Conservation (phyloP, 1,140 invertebrate species). For the Drosophila guanche region DNA sequence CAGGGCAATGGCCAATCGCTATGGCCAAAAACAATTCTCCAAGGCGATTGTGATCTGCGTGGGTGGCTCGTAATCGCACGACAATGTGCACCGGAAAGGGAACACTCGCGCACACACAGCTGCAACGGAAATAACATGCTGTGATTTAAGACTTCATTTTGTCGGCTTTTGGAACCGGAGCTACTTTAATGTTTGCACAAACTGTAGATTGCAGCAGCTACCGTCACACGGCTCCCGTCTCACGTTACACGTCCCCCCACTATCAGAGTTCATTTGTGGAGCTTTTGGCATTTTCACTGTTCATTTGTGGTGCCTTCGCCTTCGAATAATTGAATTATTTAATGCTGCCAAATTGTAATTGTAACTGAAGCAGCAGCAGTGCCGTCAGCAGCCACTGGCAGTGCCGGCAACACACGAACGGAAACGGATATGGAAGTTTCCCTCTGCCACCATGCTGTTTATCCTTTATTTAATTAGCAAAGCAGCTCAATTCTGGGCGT, state of each 20-base stretch:
- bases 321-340: conserved; percentile 78
- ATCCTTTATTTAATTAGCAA: conserved; percentile 64
- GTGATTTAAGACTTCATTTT: conserved; percentile 83
- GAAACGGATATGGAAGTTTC: conserved; percentile 74
- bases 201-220: conserved; percentile 8
- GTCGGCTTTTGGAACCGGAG: conserved; percentile 35
- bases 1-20: conserved; percentile 67
- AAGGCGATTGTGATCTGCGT: conserved; percentile 63
- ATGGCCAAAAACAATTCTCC: conserved; percentile 61
- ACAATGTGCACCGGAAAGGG: conserved; percentile 23
- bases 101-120: conserved; percentile 15
- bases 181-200: conserved; percentile 39
- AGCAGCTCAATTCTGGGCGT: conserved; percentile 50
- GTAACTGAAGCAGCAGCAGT: conserved; percentile 38
- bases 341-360: conserved; percentile 71
- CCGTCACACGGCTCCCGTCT: conserved; percentile 2
- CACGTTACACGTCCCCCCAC: conserved; percentile 4
- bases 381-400: conserved; percentile 35
- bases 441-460: conserved; percentile 15
- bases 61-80: not conserved
- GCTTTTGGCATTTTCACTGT: conserved; percentile 23
- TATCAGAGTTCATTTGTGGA: conserved; percentile 13
- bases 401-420: conserved; percentile 41
- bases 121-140: conserved; percentile 81
- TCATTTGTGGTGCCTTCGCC: conserved; percentile 51